Conservation (phyloP, 2,888 invertebrate species). For the Drosophila niveifrons region DNA sequence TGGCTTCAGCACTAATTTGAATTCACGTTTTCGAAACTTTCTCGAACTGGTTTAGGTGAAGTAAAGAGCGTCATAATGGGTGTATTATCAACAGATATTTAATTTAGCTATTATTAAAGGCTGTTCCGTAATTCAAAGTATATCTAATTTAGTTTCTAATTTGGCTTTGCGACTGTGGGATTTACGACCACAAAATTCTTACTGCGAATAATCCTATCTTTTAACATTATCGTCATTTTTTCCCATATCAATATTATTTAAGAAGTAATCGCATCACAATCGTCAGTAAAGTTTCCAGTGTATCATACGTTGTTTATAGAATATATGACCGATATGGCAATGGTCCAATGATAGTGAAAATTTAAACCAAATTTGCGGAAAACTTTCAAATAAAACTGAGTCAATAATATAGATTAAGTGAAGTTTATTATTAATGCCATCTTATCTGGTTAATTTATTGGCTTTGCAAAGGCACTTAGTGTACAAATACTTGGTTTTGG, state of each 20-base stretch:
- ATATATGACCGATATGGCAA: background rate
- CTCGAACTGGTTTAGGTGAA: background rate
- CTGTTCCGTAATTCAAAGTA: background rate
- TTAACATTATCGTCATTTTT: too few relatives aligned
- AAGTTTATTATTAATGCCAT: slow-evolving; percentile 36
- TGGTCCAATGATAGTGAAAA: background rate
- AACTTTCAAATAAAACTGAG: slow-evolving; percentile 1
- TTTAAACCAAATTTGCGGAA: background rate
- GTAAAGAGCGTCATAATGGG: background rate
- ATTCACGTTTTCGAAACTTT: background rate
- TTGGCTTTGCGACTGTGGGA: too few relatives aligned
- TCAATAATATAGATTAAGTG: slow-evolving; percentile 37
- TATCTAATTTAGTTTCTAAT: too few relatives aligned
- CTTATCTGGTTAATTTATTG: slow-evolving; percentile 56
- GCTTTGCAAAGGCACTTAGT: slow-evolving; percentile 24
- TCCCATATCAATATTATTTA: too few relatives aligned
- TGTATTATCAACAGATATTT: background rate
- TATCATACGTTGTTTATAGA: background rate
- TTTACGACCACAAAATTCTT: too few relatives aligned
- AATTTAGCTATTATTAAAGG: background rate
- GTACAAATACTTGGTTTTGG: slow-evolving; percentile 40
- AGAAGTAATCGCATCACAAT: background rate
- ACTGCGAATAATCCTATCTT: too few relatives aligned
- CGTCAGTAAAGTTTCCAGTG: background rate
- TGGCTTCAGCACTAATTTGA: background rate